phyloP scores from a whole-genome alignment of 2,888 invertebrate genomes.

The Ornithoptera priamus region DNA sequence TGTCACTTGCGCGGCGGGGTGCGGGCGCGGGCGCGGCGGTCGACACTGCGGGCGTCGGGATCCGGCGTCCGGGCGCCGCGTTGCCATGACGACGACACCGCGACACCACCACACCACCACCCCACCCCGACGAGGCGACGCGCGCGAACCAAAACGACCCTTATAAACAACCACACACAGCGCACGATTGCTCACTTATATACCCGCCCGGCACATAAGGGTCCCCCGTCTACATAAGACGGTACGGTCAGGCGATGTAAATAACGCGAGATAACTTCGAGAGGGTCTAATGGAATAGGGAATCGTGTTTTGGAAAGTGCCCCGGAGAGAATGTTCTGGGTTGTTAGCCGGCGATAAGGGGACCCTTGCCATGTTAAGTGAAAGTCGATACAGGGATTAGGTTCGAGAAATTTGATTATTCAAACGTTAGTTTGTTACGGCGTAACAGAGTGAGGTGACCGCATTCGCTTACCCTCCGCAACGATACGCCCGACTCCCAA shows the following conservation, averaged over 20 bases:
- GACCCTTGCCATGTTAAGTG: slow-evolving; percentile 60
- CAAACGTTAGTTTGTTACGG: slow-evolving; percentile 49
- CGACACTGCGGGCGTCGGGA: slow-evolving; percentile 82
- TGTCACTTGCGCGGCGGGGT: slow-evolving; percentile 74
- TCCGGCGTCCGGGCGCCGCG: slow-evolving; percentile 82
- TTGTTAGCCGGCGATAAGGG: slow-evolving; percentile 60
- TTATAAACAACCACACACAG: slow-evolving; percentile 53
- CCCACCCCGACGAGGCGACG: slow-evolving; percentile 41
- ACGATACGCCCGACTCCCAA: slow-evolving; percentile 3
- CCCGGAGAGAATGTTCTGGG: slow-evolving; percentile 72
- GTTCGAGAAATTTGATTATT: slow-evolving; percentile 67
- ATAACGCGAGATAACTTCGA: slow-evolving; percentile 78
- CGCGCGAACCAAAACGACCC: slow-evolving; percentile 52
- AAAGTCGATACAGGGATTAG: slow-evolving; percentile 74
- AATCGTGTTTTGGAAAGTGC: slow-evolving; percentile 76
- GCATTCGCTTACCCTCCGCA: slow-evolving; percentile 17
- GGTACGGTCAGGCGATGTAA: slow-evolving; percentile 79
- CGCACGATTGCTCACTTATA: slow-evolving; percentile 65
- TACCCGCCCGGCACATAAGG: slow-evolving; percentile 62
- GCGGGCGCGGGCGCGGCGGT: slow-evolving; percentile 69
- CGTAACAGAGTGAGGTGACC: slow-evolving; percentile 31
- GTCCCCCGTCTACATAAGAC: slow-evolving; percentile 72
- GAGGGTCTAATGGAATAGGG: slow-evolving; percentile 79
- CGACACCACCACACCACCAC: slow-evolving; percentile 63
- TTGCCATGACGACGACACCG: slow-evolving; percentile 81